Evolutionary conservation across 2,797 vertebrate species (phyloP), one percentile per base, ranked within the genome.

Genomic region (Typhlichthys eigenmanni): DNA sequence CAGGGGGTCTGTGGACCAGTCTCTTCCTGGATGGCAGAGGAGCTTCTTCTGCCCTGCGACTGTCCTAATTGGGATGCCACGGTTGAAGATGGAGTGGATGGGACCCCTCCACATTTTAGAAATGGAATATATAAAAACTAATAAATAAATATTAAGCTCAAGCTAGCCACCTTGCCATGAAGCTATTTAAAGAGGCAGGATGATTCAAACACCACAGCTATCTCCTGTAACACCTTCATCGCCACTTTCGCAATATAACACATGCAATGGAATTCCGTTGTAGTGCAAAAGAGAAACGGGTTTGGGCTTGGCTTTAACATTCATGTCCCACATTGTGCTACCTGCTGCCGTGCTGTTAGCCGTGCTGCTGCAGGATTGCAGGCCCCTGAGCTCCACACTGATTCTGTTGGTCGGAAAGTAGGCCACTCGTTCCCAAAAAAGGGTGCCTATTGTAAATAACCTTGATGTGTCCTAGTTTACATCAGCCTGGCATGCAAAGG

Each of bases 11-110:
- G 69, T 79, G 78, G 76, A 75, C 80, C 74, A 78, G 74, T 87
- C 79, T 81, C 71, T 75, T 59, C 52, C 69, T 78, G 78, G 32
- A 47, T 74, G 47, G 70, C 64, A 47, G 66, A 80, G 76, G 72
- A 79, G 76, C 76, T 77, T 83, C 77, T 84, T 74, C 71, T 78
- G 74, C 78, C 81, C 77, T 72, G 66, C 69, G 78, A 74, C 75
- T 77, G 78, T 79, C 85, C 87, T 91, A 91, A 91, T 91, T 90
- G 86, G 88, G 85, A 82, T 29, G 74, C 66, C 57, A 69, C 66
- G 65, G 83, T 77, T 78, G 79, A 88, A 85, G 87, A 85, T 86
- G 78, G 76, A 88, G 79, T 79, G 74, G 72, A 55, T 71, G 58
- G 58, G 61, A 81, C 88, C 83, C 76, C 72, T 69, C 55, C 85